Evolutionary conservation across 2,113 vertebrate species (phyloP).

Genomic region (Rostratula benghalensis): DNA sequence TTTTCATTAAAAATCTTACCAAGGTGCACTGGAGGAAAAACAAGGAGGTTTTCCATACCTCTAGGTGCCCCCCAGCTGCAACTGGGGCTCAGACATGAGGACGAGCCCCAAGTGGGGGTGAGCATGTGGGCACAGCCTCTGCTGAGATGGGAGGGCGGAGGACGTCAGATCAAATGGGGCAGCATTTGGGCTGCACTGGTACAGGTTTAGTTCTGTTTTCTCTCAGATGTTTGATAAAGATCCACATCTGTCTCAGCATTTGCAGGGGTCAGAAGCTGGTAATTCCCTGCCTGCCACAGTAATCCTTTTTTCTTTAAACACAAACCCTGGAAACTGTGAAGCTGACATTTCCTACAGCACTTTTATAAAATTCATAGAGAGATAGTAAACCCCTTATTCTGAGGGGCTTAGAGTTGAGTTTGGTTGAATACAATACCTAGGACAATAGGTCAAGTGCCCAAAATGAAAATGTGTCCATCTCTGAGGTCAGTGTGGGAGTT

Average conservation of each 20-base stretch:
- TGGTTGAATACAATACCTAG: not conserved
- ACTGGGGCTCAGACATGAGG: rapidly evolving
- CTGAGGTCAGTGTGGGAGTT: not conserved
- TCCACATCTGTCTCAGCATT: not conserved
- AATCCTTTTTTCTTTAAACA: slow-evolving; percentile 1
- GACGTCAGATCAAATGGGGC: not conserved
- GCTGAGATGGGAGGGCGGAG: not conserved
- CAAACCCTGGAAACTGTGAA: not conserved
- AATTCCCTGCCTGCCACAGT: not conserved
- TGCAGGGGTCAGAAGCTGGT: not conserved
- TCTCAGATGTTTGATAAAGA: not conserved
- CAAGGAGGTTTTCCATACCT: not conserved
- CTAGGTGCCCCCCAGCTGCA: not conserved
- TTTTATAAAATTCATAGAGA: not conserved
- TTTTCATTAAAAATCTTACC: not conserved
- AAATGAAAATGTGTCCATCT: not conserved
- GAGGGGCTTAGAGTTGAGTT: not conserved
- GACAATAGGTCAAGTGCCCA: not conserved
- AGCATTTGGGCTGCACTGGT: not conserved
- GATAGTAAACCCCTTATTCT: not conserved
- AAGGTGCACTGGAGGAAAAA: not conserved
- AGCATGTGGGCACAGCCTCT: rapidly evolving
- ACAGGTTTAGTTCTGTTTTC: not conserved
- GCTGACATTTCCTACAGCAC: slow-evolving; percentile 1
- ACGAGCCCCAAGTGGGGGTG: not conserved